Evolutionary conservation across 23 tunicate species (phyloP), one percentile per base, ranked within the genome.

Genomic region (Trididemnum clinides): DNA sequence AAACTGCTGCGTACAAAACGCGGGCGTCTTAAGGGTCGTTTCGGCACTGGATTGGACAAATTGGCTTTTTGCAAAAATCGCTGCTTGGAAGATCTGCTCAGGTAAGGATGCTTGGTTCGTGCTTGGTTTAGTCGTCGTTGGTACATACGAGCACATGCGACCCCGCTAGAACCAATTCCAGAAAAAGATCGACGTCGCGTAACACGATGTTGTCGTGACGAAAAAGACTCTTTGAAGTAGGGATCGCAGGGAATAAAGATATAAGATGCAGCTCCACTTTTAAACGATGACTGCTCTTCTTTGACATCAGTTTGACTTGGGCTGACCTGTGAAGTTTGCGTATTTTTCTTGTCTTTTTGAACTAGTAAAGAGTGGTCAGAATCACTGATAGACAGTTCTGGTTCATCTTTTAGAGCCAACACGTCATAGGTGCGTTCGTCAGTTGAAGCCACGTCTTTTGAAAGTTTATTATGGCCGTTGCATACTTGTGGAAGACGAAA

Each of bases 1-100:
- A 87, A 71, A 54, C 91, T 87, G 85, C 91, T 87, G 34, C 81
- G 31, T 29, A 80, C 91, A 69, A 87, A 87, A 10, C 91, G 80
- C 15, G 80, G 91, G 6, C 91, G 85, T n/a, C 91, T 44, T 1
- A 35, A 15, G 2, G 33, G 25, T 25, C 70, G 72, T 0, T 64
- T 33, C 2, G 33, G 49, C 0, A 51, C 39, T 1, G 91, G 91
- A 36, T 87, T 85, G 3, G 91, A 80, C 2, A 3, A 29, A 34
- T 87, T 87, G 3, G 63, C 38, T 31, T 18, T 22, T 0, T 26
- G 66, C 26, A 28, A 3, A 18, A 30, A 18, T 2, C 26, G 6
- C 2, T 22, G 71, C 44, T 31, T 25, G 12, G 51, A 2, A 18
- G 51, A 66, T 12, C 28, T 78, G 27, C n/a, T 25, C 35, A 29